Evolutionary conservation across 2,888 invertebrate genomes (phyloP).

Genomic region (Pycnomerus fuliginosus): DNA sequence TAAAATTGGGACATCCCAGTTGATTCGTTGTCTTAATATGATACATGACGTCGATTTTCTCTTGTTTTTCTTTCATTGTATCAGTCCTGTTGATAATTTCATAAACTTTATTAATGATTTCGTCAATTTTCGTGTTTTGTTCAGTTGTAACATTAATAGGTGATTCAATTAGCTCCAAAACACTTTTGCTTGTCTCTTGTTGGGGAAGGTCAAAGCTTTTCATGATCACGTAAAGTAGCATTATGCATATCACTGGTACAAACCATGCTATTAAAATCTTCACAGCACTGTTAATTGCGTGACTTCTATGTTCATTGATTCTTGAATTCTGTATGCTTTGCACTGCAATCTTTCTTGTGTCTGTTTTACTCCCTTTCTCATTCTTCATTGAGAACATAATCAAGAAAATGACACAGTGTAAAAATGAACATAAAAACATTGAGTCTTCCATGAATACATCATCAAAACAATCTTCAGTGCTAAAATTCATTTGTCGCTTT

Average conservation of each 20-base stretch:
- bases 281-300: slow-evolving; percentile 7
- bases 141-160: slow-evolving; percentile 36
- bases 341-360: slow-evolving; percentile 4
- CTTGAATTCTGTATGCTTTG: slow-evolving; percentile 10
- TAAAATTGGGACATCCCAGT: slow-evolving; percentile 8
- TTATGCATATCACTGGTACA: slow-evolving; percentile 33
- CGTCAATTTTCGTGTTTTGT: slow-evolving; percentile 35
- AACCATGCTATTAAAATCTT: slow-evolving; percentile 29
- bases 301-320: slow-evolving; percentile 3
- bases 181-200: background rate
- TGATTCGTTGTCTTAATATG: slow-evolving; percentile 6
- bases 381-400: slow-evolving; percentile 32
- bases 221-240: slow-evolving; percentile 33
- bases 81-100: slow-evolving; percentile 34
- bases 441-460: slow-evolving; percentile 39
- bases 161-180: too few species aligned
- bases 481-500: slow-evolving; percentile 12
- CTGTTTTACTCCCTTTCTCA: background rate
- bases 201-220: slow-evolving; percentile 25
- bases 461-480: slow-evolving; percentile 28
- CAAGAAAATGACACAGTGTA: slow-evolving; percentile 42
- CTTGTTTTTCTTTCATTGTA: slow-evolving; percentile 16
- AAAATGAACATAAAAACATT: slow-evolving; percentile 42
- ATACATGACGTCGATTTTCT: background rate
- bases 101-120: slow-evolving; percentile 42